Evolutionary conservation across 2,888 invertebrate genomes (phyloP).

Genomic region (Pteria penguin): DNA sequence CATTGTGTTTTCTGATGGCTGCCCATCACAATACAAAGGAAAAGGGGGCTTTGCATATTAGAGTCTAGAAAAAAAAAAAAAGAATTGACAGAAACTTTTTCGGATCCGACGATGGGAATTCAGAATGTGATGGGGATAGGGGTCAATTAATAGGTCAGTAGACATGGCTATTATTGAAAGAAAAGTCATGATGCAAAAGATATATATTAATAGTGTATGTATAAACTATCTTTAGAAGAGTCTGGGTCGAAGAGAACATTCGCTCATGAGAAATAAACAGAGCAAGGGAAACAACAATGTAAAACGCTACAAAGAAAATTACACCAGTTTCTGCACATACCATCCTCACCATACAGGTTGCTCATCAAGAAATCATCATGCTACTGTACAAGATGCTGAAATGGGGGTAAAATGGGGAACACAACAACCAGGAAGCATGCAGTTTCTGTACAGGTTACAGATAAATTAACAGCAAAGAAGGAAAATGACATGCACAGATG

Average conservation of each 20-base stretch:
- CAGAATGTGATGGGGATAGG: conserved; percentile 40
- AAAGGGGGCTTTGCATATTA: conserved; percentile 26
- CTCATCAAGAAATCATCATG: conserved; percentile 34
- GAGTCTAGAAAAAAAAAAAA: conserved; percentile 14
- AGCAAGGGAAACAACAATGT: too few relatives aligned
- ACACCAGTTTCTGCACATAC: conserved; percentile 29
- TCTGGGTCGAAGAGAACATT: conserved; percentile 39
- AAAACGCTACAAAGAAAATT: conserved; percentile 36
- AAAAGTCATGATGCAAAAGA: conserved; percentile 32
- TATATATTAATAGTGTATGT: conserved; percentile 37
- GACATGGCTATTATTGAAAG: conserved; percentile 34
- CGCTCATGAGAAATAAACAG: too few relatives aligned
- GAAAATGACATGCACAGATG: background rate
- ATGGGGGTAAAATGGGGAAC: background rate
- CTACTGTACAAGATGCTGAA: conserved; percentile 32
- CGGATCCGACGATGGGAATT: conserved; percentile 42
- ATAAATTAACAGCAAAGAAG: background rate
- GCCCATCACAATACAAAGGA: conserved; percentile 35
- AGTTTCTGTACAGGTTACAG: background rate
- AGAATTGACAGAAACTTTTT: conserved; percentile 37
- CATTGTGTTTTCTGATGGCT: conserved; percentile 43
- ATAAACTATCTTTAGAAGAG: conserved; percentile 36
- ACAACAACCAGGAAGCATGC: conserved; percentile 6
- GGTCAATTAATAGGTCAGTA: conserved; percentile 34
- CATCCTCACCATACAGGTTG: conserved; percentile 23